phyloP scores from a whole-genome alignment of 2,888 invertebrate genomes.

The Acanthopleura granulata region DNA sequence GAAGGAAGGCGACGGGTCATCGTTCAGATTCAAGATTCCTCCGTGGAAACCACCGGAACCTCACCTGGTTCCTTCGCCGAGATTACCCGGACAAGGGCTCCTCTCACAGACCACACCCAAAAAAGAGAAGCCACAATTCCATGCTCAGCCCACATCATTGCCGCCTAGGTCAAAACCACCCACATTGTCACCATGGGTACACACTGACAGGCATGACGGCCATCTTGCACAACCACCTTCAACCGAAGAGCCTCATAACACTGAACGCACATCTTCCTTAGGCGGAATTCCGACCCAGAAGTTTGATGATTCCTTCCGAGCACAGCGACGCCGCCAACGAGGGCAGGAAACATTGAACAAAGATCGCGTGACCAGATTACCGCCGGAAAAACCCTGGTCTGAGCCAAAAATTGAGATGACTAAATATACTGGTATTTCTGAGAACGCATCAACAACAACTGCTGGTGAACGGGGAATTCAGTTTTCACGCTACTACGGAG shows the following conservation, averaged over 20 bases:
- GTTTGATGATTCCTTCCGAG: no score
- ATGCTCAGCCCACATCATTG: neutral
- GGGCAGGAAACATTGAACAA: neutral
- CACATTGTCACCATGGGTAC: neutral
- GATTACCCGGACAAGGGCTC: neutral
- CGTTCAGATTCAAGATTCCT: neutral
- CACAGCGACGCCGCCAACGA: no score
- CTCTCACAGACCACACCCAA: neutral
- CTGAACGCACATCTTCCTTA: no score
- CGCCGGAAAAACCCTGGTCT: neutral
- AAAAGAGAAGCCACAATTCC: neutral
- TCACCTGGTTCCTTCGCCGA: no score
- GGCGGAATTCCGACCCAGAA: no score
- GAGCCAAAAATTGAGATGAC: neutral
- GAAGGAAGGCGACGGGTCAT: neutral
- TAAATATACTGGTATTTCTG: neutral
- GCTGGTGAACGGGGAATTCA: no score
- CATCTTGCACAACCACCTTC: neutral
- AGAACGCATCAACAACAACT: neutral
- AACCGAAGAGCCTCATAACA: neutral
- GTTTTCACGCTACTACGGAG: neutral
- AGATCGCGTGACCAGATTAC: neutral
- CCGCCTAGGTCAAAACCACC: neutral
- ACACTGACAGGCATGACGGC: constrained; percentile 14
- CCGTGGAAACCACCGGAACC: constrained; percentile 3